These are phyloP conservation scores for Eristalis intricaria DNA, from an alignment of 2,888 invertebrate species.

Conservation along the genomic window DNA sequence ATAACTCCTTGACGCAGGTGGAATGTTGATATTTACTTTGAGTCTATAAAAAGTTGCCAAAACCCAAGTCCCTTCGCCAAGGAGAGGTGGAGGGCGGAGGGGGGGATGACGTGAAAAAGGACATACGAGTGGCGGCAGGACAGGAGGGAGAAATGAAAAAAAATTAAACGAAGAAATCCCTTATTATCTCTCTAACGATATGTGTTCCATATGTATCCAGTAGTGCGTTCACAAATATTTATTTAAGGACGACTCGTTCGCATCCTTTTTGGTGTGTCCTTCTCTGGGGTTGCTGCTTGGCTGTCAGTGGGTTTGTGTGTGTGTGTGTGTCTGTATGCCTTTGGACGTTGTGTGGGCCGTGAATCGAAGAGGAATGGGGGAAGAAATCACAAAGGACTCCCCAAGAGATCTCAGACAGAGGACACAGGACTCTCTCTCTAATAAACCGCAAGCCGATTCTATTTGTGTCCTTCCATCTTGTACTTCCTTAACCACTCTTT, in stretches of 20 bases:
- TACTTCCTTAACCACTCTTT: conserved; percentile 73
- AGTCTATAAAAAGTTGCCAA: conserved; percentile 71
- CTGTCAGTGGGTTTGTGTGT: neutral
- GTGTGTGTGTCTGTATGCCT: neutral
- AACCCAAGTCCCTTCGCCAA: conserved; percentile 49
- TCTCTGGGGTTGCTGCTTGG: neutral
- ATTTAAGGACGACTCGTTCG: conserved; percentile 65
- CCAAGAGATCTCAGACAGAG: conserved; percentile 7
- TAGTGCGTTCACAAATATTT: conserved; percentile 72
- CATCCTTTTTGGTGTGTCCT: conserved; percentile 48
- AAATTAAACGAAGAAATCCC: conserved; percentile 71
- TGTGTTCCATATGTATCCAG: conserved; percentile 68
- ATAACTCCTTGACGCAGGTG: conserved; percentile 71
- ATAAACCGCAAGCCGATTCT: conserved; percentile 73
- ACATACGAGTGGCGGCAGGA: conserved; percentile 19
- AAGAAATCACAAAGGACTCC: conserved; percentile 68
- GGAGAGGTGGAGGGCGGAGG: neutral
- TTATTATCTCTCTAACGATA: conserved; percentile 72
- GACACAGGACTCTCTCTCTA: conserved; percentile 67
- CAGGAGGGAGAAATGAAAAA: conserved; percentile 25
- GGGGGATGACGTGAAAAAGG: conserved; percentile 40
- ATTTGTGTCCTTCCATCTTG: conserved; percentile 68
- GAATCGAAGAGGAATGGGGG: neutral
- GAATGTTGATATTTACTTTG: conserved; percentile 72
- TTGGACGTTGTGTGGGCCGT: conserved; percentile 22